Conservation (phyloP, 2,113 vertebrate species). For the Paedocypris sp. region DNA sequence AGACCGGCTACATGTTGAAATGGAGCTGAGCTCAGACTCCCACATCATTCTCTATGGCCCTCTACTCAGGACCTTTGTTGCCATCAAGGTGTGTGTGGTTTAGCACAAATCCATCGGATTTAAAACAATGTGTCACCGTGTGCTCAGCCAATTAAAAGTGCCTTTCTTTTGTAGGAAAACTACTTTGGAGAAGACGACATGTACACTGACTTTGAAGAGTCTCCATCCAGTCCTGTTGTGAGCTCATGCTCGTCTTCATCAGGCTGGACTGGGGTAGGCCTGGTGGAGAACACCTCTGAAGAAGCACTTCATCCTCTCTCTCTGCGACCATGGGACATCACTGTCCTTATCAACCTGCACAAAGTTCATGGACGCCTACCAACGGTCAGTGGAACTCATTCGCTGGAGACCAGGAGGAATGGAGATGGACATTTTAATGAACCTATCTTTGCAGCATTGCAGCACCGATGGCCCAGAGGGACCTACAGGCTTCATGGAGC, state of each 20-base stretch:
- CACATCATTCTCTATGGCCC: conserved; percentile 90
- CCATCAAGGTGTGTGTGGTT: conserved; percentile 97
- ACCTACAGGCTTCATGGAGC: conserved; percentile 85
- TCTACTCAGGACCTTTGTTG: conserved; percentile 77
- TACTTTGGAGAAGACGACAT: conserved; percentile 98
- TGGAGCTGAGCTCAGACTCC: conserved; percentile 90
- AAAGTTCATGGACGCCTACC: conserved; percentile 90
- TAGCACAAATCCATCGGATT: too few relatives aligned
- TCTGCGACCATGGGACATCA: conserved; percentile 93
- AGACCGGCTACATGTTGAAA: conserved; percentile 84
- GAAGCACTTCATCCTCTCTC: conserved; percentile 73
- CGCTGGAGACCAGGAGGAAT: not conserved
- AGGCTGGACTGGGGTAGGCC: conserved; percentile 84
- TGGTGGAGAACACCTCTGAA: conserved; percentile 66
- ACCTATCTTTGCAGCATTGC: conserved; percentile 67
- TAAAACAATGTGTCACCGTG: not conserved
- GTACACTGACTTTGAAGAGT: conserved; percentile 96
- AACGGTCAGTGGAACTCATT: conserved; percentile 61
- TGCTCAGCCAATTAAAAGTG: too few relatives aligned
- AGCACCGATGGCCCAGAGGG: conserved; percentile 83
- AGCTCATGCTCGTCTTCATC: conserved; percentile 83
- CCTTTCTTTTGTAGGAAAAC: conserved; percentile 92
- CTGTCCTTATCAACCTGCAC: conserved; percentile 88
- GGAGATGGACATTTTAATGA: not conserved
- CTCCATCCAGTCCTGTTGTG: conserved; percentile 78